Evolutionary conservation across 2,888 invertebrate species (phyloP).

Genomic region (Listrodromus nycthemerus): DNA sequence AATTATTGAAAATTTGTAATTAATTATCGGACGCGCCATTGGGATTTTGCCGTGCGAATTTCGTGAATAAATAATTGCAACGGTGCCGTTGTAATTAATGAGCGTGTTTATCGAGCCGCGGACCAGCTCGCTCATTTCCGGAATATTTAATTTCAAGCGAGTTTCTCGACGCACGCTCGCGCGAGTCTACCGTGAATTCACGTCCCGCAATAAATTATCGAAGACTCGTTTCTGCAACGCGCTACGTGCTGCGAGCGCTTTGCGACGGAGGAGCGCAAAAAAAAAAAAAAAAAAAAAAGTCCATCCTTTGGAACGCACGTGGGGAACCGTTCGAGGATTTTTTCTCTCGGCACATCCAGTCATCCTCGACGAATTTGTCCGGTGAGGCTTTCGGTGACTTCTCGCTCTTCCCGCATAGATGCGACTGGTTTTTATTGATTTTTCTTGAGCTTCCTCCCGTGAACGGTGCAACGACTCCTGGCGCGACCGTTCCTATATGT

Average conservation of each 20-base stretch:
- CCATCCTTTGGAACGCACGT: not conserved
- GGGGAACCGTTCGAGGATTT: not conserved
- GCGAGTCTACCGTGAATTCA: constrained; percentile 38
- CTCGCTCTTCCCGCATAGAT: constrained; percentile 51
- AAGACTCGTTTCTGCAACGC: constrained; percentile 34
- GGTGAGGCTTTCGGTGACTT: not conserved
- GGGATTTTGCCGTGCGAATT: constrained; percentile 20
- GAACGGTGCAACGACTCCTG: constrained; percentile 50
- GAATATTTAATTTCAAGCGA: constrained; percentile 49
- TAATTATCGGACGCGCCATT: not conserved
- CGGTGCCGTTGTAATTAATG: constrained; percentile 43
- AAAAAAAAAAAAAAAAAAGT: not conserved
- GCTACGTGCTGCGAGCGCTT: not conserved
- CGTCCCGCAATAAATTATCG: constrained; percentile 25
- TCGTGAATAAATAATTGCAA: constrained; percentile 49
- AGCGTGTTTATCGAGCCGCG: constrained; percentile 41
- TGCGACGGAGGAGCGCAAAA: not conserved
- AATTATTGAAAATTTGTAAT: not conserved
- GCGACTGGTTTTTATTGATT: constrained; percentile 64
- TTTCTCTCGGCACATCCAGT: not conserved
- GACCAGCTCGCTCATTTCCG: constrained; percentile 48
- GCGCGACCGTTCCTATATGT: constrained; percentile 17
- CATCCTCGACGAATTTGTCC: constrained; percentile 18
- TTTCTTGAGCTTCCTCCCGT: constrained; percentile 41
- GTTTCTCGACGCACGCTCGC: constrained; percentile 33